Base-by-base conservation (phyloP, 2,797 vertebrate genomes). In the Characodon lateralis region DNA sequence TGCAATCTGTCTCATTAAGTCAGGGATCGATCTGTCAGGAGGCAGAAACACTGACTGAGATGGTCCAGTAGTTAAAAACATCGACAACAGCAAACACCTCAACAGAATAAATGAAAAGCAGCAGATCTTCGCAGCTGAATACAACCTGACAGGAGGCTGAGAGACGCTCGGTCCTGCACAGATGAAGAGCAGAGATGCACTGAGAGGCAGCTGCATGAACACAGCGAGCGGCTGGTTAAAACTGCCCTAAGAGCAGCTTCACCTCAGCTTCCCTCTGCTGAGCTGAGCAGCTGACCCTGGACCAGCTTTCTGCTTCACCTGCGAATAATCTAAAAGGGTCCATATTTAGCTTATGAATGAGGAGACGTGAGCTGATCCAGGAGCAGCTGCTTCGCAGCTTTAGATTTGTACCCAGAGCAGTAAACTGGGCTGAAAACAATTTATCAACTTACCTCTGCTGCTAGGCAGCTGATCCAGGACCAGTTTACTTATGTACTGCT, bases 81-180 rank as follows among this genome's bases (percentile, higher is more conserved):
- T 5, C 31, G 39, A 71, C 56, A 73, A 56, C 61, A 55, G 71
- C 28, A 63, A 46, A 50, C 14, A 24, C 35, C 18, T 69, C 26
- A n/a, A 63, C 20, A 31, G 41, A 18, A 56, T 65, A 24, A 8
- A 71, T 12, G 24, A 70, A 71, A 31, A 22, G 76, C n/a, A 22
- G 31, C 56, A 55, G 6, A 58, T 58, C 39, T 16, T 22, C 7
- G 48, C 20, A 80, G 83, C 61, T 71, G 74, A 13, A 92, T 95
- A 94, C 92, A 81, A 95, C 94, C 94, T 95, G 93, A 88, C 79
- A 82, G 65, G 73, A 74, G 65, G 66, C 9, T 22, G 72, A n/a
- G 75, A 61, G 68, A 10, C 59, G 61, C 76, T 74, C 74, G 5
- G 80, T 83, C 83, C 83, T 43, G 78, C 26, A 78, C 10, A 24